Evolutionary conservation across 2,113 vertebrate species (phyloP).

Genomic region (Gasterosteus aculeatus): DNA sequence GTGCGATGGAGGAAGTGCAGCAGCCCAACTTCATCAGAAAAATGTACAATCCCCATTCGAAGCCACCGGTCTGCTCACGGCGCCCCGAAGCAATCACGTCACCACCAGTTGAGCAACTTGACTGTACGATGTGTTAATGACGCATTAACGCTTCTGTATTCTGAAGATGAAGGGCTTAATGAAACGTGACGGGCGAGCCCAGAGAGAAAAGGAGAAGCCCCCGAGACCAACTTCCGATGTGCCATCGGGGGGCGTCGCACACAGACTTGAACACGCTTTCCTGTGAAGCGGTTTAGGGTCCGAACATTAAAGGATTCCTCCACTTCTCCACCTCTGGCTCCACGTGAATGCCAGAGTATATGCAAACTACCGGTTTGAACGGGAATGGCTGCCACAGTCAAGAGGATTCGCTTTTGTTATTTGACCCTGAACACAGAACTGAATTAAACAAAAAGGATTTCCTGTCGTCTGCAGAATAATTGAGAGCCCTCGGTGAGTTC

Average conservation of each 20-base stretch:
- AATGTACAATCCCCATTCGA: neutral
- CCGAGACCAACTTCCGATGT: constrained; percentile 31
- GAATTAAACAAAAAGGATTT: constrained; percentile 51
- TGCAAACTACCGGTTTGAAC: neutral
- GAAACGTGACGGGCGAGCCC: neutral
- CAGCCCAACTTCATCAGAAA: constrained; percentile 32
- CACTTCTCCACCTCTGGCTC: neutral
- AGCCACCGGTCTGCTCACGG: neutral
- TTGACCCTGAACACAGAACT: constrained; percentile 25
- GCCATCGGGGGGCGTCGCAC: constrained; percentile 33
- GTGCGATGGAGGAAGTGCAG: constrained; percentile 21
- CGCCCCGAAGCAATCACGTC: neutral
- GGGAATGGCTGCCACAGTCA: constrained; percentile 23
- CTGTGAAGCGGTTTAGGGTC: neutral
- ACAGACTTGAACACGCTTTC: constrained; percentile 30
- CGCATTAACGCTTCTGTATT: constrained; percentile 16
- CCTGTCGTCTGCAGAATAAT: constrained; percentile 60
- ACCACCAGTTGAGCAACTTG: neutral
- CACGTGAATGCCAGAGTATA: neutral
- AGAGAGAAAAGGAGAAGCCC: constrained; percentile 11
- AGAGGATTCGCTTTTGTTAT: constrained; percentile 31
- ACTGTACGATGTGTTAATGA: constrained; percentile 14
- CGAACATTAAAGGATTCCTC: too few relatives aligned
- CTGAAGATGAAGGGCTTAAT: constrained; percentile 3
- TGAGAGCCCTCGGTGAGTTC: constrained; percentile 48